A percentile compares a stretch with the other conserved stretches of the same genome.
These are phyloP conservation scores for Ciconia maguari DNA, from an alignment of 2,113 vertebrate species.

Conservation along the genomic window DNA sequence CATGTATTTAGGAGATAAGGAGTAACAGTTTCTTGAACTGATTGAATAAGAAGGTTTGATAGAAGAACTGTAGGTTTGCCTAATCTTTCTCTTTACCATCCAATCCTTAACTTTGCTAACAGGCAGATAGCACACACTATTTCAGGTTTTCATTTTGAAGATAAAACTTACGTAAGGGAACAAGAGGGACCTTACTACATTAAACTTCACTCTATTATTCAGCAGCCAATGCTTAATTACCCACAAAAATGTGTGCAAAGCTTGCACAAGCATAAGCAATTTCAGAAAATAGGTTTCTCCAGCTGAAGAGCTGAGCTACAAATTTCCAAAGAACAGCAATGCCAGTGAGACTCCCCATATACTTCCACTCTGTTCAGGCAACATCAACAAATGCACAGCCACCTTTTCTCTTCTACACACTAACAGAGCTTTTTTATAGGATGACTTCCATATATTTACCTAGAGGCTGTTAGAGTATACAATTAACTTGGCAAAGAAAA, in stretches of 20 bases:
- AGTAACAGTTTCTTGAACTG: not conserved
- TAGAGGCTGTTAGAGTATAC: not conserved
- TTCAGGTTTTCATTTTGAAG: not conserved
- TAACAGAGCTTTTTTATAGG: not conserved
- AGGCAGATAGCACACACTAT: not conserved
- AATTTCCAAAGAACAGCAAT: not conserved
- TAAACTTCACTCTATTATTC: not conserved
- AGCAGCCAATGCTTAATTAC: not conserved
- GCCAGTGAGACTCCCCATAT: accelerated
- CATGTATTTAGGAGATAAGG: not conserved
- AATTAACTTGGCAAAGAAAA: not conserved
- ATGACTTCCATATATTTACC: not conserved
- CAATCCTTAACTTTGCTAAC: not conserved
- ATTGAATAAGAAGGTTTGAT: not conserved
- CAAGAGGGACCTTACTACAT: not conserved
- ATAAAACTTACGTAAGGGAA: not conserved
- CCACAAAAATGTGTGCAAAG: not conserved
- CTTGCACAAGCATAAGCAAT: not conserved
- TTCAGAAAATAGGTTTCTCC: not conserved
- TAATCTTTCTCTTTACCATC: not conserved
- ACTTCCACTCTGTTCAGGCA: not conserved
- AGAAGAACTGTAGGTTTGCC: not conserved
- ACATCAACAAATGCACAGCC: not conserved
- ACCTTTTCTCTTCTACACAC: not conserved
- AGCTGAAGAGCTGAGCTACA: not conserved